Evolutionary conservation across 1,140 invertebrate genomes (phyloP).

Genomic region (Samia ricini): DNA sequence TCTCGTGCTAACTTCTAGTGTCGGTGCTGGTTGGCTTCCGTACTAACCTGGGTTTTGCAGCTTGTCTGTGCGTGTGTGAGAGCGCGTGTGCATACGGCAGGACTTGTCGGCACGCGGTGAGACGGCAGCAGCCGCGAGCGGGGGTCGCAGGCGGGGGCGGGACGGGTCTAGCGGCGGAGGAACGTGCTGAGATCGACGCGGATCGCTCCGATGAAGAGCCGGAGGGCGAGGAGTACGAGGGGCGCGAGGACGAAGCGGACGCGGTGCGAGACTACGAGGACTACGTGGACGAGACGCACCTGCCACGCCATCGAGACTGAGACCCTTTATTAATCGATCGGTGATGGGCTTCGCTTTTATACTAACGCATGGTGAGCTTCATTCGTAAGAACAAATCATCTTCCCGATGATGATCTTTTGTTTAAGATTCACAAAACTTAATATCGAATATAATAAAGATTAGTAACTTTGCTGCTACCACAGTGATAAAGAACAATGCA

Average conservation of each 20-base stretch:
- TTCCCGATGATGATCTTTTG: not conserved
- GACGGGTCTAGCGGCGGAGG: slow-evolving; percentile 37
- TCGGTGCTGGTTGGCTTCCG: not conserved
- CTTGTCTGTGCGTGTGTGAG: slow-evolving; percentile 7
- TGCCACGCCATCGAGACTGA: slow-evolving; percentile 47
- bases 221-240: slow-evolving; percentile 72
- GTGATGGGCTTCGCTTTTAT: not conserved
- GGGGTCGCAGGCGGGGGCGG: slow-evolving; percentile 45
- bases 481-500: not conserved
- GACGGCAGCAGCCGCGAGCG: slow-evolving; percentile 22
- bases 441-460: not conserved
- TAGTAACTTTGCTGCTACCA: not conserved
- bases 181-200: slow-evolving; percentile 33
- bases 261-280: slow-evolving; percentile 74
- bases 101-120: slow-evolving; percentile 56
- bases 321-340: slow-evolving; percentile 12
- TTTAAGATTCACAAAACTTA: not conserved
- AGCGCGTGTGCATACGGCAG: slow-evolving; percentile 36
- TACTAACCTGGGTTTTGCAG: not conserved
- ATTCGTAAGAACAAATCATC: not conserved
- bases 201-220: slow-evolving; percentile 27
- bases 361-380: not conserved
- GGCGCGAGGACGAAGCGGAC: slow-evolving; percentile 74
- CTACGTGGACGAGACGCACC: slow-evolving; percentile 76
- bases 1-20: slow-evolving; percentile 16